Evolutionary conservation across 64 coral and sea anemone genomes (phyloP).

Genomic region (Acropora yongei): DNA sequence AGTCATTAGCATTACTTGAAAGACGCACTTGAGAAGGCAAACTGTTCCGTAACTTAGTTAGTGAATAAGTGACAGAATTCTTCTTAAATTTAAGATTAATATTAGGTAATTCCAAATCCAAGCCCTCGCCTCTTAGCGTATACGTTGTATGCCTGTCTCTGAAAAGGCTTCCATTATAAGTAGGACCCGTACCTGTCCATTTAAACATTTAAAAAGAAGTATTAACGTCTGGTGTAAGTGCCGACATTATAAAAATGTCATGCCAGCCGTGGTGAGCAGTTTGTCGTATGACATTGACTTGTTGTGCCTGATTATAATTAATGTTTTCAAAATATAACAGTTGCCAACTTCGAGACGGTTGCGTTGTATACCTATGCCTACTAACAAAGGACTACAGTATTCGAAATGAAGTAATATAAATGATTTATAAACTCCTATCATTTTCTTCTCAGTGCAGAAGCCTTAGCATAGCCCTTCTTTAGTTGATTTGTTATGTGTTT

Average conservation of each 20-base stretch:
- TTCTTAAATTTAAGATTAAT: conserved; percentile 31
- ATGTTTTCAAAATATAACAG: conserved; percentile 4
- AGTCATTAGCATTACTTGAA: conserved; percentile 6
- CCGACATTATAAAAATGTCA: conserved; percentile 21
- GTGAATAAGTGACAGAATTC: conserved; percentile 34
- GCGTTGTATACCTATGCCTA: conserved; percentile 11
- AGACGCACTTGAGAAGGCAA: conserved; percentile 36
- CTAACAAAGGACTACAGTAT: conserved; percentile 26
- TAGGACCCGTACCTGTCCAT: conserved; percentile 5
- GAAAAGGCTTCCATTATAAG: background rate
- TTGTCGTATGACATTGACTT: conserved; percentile 35
- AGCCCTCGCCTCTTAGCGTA: too few relatives aligned
- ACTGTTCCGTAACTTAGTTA: conserved; percentile 39
- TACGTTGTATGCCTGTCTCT: too few relatives aligned
- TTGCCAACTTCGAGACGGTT: background rate
- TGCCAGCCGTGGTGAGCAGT: conserved; percentile 41
- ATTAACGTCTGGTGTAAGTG: conserved; percentile 40
- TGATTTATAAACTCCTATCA: conserved; percentile 30
- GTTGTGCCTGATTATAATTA: conserved; percentile 13
- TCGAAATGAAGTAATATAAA: conserved; percentile 27
- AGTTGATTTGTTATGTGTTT: too few relatives aligned
- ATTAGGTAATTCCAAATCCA: too few relatives aligned
- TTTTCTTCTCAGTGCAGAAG: background rate
- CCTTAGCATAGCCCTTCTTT: too few relatives aligned
- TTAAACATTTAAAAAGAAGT: conserved; percentile 50